phyloP scores from a whole-genome alignment of 2,888 invertebrate species.

The Euplagia quadripunctaria region DNA sequence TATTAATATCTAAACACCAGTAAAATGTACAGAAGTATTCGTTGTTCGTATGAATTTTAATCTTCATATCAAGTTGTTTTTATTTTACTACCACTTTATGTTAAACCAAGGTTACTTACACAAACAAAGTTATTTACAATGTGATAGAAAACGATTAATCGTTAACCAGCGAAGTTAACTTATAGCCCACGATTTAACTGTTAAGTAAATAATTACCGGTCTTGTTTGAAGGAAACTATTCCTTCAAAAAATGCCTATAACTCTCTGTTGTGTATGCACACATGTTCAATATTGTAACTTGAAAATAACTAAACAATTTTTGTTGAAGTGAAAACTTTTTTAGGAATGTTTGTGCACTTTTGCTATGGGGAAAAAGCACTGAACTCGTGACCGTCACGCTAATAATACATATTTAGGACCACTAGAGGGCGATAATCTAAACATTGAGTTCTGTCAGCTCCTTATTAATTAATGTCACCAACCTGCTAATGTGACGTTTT shows the following conservation, averaged over 20 bases:
- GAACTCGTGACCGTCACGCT: too few species aligned
- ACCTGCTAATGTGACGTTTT: too few species aligned
- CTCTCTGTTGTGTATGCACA: background rate
- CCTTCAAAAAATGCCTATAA: background rate
- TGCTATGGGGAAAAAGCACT: too few species aligned
- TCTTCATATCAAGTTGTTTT: background rate
- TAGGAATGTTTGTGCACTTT: too few species aligned
- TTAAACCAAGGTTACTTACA: background rate
- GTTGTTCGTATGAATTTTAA: background rate
- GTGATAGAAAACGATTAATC: background rate
- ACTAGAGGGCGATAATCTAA: too few species aligned
- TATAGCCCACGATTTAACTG: conserved; percentile 6
- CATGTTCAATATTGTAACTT: background rate
- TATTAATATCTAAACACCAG: background rate
- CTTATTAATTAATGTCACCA: too few species aligned
- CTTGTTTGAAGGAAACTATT: conserved; percentile 4
- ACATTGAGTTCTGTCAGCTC: too few species aligned
- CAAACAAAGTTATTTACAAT: background rate
- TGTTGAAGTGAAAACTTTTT: too few species aligned
- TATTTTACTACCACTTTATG: background rate
- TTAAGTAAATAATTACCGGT: background rate
- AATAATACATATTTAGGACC: too few species aligned
- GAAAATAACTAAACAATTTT: too few species aligned
- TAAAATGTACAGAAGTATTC: background rate
- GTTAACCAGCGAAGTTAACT: conserved; percentile 1